Conservation (phyloP, 2,113 vertebrate species). For the Ameiurus melas region DNA sequence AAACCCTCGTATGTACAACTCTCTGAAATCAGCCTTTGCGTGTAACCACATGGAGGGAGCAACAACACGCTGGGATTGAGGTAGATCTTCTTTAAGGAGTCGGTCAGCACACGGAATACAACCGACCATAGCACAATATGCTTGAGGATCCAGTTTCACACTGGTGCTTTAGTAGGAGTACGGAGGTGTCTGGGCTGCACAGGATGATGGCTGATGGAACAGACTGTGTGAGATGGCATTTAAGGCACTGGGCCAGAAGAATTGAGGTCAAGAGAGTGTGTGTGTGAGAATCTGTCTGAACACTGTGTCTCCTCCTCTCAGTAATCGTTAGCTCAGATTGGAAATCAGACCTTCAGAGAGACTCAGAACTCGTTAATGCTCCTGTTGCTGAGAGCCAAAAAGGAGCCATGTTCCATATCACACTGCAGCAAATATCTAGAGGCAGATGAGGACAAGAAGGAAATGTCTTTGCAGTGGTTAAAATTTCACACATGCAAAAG, state of each 20-base stretch:
- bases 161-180: background rate
- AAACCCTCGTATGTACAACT: background rate
- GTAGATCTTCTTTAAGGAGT: slow-evolving; percentile 33
- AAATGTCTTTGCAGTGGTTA: slow-evolving; percentile 57
- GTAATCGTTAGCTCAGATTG: slow-evolving; percentile 62
- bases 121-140: background rate
- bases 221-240: slow-evolving; percentile 13
- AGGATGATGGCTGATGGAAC: background rate
- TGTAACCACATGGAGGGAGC: slow-evolving; percentile 20
- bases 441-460: background rate
- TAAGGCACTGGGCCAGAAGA: slow-evolving; percentile 32
- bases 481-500: slow-evolving; percentile 32
- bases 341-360: slow-evolving; percentile 59
- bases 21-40: slow-evolving; percentile 15
- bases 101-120: background rate
- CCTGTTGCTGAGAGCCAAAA: slow-evolving; percentile 43
- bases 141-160: background rate
- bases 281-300: slow-evolving; percentile 22
- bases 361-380: slow-evolving; percentile 62
- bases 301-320: slow-evolving; percentile 25
- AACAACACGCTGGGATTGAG: slow-evolving; percentile 31
- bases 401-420: background rate
- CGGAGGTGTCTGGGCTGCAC: background rate
- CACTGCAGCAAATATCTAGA: background rate
- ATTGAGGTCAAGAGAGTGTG: slow-evolving; percentile 30